Evolutionary conservation across 2,888 invertebrate genomes (phyloP), one percentile per base, ranked within the genome.

Genomic region (Neoaliturus tenellus): DNA sequence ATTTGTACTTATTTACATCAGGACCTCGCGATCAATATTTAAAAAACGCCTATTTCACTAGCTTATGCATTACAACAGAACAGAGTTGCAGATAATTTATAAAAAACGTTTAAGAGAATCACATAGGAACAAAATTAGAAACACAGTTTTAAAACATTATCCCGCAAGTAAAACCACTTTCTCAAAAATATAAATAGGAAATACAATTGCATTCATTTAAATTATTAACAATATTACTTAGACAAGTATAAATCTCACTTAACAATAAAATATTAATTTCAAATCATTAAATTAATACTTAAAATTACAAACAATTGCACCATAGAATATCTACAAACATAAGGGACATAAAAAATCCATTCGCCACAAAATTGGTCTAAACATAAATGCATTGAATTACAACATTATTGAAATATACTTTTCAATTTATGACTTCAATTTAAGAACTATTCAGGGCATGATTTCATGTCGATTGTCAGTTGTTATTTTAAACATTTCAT

Each of bases 121-220:
- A 78, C 35, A 33, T 78, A 78, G 78, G 78, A 78, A 78, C 78
- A 33, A 78, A 78, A 55, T 28, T 10, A 55, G 55, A 55, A n/a
- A 78, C 78, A 78, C n/a, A 48, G 20, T n/a, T 31, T 28, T 12
- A 28, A 78, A 44, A 31, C 17, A 12, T 39, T 6, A 39, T 23
- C n/a, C 10, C 44, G 1, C n/a, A 48, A 25, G 31, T 28, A 75
- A 75, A 51, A 51, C n/a, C 17, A 48, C n/a, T 48, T 20, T 51
- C 51, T 23, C 3, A 51, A 4, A 51, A 44, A 14, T 12, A 20
- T 3, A 51, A 23, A 51, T 51, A 3, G 48, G 48, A 35, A 35
- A 35, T 23, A 28, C 78, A 55, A 78, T 78, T 78, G 78, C 78
- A 78, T 78, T 78, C 78, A 78, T 78, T 78, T 78, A 12, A n/a